Evolutionary conservation across 2,888 invertebrate genomes (phyloP).

Genomic region (Caenorhabditis virilis): DNA sequence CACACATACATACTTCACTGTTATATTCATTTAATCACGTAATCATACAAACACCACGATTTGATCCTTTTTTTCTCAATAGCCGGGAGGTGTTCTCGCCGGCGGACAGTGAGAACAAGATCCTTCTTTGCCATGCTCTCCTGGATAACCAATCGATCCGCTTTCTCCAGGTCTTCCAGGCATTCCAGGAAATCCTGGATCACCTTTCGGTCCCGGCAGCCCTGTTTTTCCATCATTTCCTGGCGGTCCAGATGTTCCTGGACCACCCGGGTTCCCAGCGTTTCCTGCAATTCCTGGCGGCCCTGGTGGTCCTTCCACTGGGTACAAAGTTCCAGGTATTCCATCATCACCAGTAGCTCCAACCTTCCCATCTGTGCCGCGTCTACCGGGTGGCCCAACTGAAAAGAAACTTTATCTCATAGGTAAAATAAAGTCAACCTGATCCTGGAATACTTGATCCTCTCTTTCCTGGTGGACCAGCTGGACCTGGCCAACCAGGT

Average conservation of each 20-base stretch:
- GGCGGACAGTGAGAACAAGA: conserved; percentile 22
- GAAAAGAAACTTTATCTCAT: background rate
- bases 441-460: conserved; percentile 12
- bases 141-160: conserved; percentile 2
- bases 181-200: conserved; percentile 6
- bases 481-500: conserved; percentile 1
- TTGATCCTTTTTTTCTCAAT: conserved; percentile 5
- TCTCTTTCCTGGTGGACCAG: conserved; percentile 1
- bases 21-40: too few species aligned
- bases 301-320: conserved; percentile 23
- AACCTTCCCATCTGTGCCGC: conserved; percentile 7
- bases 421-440: background rate
- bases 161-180: conserved; percentile 2
- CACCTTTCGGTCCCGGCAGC: conserved; percentile 14
- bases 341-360: conserved; percentile 10
- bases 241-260: conserved; percentile 6
- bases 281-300: conserved; percentile 9
- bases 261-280: conserved; percentile 6
- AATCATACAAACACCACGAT: conserved; percentile 2
- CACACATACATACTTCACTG: background rate
- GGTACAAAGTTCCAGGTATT: conserved; percentile 2
- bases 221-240: conserved; percentile 12
- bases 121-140: conserved; percentile 10
- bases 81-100: conserved; percentile 22
- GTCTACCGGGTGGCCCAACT: conserved; percentile 17